Percentiles rank a stretch among this genome's conserved stretches.
phyloP scores from a whole-genome alignment of 2,888 invertebrate genomes.

The Volucella zonaria region DNA sequence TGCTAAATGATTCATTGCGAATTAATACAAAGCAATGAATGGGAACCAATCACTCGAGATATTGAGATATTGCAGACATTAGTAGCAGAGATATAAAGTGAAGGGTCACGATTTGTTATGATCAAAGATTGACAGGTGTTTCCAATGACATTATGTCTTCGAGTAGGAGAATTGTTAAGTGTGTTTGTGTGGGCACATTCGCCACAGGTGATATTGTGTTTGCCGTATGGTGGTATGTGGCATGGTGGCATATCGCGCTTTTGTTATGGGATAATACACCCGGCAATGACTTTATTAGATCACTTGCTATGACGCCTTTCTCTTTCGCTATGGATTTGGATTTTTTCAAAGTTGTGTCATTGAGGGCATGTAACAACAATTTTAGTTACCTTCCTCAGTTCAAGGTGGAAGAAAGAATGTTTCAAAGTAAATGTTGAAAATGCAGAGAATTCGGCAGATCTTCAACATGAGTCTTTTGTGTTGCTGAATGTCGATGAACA shows the following conservation, averaged over 20 bases:
- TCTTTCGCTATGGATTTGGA: conserved; percentile 25
- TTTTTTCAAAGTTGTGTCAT: conserved; percentile 23
- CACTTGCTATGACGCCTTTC: conserved; percentile 52
- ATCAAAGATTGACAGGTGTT: conserved; percentile 72
- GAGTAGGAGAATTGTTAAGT: neutral
- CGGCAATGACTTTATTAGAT: conserved; percentile 71
- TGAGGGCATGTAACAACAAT: neutral
- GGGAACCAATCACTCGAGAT: conserved; percentile 25
- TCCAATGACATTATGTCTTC: conserved; percentile 62
- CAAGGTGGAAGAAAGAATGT: too few relatives aligned
- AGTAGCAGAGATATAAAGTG: conserved; percentile 43
- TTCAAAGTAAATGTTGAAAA: too few relatives aligned
- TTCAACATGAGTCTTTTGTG: too few relatives aligned
- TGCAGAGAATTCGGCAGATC: too few relatives aligned
- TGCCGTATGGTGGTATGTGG: neutral
- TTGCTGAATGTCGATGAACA: too few relatives aligned
- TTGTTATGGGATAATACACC: conserved; percentile 41
- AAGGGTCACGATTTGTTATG: conserved; percentile 73
- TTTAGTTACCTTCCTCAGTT: too few relatives aligned
- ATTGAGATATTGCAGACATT: conserved; percentile 19
- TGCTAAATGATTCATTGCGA: conserved; percentile 31
- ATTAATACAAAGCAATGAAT: conserved; percentile 16
- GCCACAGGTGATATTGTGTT: conserved; percentile 54
- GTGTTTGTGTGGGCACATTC: conserved; percentile 32
- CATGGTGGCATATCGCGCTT: conserved; percentile 45